Conservation (phyloP, 1,140 invertebrate species). For the Leptopilina clavipes region DNA sequence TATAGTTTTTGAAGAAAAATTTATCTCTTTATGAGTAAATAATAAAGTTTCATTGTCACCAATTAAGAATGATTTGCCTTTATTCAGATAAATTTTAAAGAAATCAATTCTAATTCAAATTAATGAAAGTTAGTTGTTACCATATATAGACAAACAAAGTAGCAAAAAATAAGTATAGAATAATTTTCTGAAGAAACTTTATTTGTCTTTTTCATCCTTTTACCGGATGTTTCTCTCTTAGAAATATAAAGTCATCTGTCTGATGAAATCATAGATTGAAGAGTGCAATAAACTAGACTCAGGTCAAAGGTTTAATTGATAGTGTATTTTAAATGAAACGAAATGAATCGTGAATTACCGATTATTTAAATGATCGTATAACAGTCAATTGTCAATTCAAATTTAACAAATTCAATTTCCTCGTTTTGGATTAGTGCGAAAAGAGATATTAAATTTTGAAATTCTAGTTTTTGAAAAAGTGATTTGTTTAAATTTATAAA, state of each 20-base stretch:
- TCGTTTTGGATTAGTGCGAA: not conserved
- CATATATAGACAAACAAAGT: not conserved
- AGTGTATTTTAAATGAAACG: not conserved
- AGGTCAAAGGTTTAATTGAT: constrained; percentile 9
- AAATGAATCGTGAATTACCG: not conserved
- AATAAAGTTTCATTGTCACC: not conserved
- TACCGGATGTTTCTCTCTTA: not conserved
- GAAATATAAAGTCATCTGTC: not conserved
- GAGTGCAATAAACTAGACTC: constrained; percentile 25
- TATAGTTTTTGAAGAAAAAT: not conserved
- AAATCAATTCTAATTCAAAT: constrained; percentile 14
- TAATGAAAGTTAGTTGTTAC: constrained; percentile 8
- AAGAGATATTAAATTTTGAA: no score
- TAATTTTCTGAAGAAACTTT: not conserved
- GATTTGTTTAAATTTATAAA: no score
- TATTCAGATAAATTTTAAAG: constrained; percentile 10
- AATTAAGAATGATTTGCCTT: constrained; percentile 22
- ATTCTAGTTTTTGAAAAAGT: no score
- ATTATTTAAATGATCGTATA: constrained; percentile 17
- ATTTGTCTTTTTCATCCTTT: not conserved
- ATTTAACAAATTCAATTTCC: not conserved
- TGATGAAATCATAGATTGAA: constrained; percentile 25
- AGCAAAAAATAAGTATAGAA: not conserved
- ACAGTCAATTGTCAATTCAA: not conserved
- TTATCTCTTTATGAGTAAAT: not conserved